A percentile compares a stretch with the other conserved stretches of the same genome.
Evolutionary conservation across 2,113 vertebrate species (phyloP).

Genomic region (Hymenochirus boettgeri): DNA sequence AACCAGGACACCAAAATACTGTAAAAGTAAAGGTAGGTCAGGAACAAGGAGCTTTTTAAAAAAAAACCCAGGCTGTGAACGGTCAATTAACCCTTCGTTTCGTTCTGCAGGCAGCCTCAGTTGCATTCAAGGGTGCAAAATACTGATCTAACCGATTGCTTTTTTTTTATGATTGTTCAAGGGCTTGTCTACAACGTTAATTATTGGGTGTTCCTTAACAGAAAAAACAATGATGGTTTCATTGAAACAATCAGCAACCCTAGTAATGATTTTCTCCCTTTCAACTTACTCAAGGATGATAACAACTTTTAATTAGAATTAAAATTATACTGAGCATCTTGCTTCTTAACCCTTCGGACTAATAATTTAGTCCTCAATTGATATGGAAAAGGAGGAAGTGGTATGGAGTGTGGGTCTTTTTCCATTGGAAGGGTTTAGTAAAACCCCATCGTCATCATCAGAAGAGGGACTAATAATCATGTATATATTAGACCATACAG

Average conservation of each 20-base stretch:
- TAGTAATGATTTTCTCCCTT: constrained; percentile 46
- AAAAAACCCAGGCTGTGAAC: constrained; percentile 65
- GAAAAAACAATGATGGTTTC: constrained; percentile 44
- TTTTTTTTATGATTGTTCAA: constrained; percentile 30
- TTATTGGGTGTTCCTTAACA: constrained; percentile 22
- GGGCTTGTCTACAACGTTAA: constrained; percentile 36
- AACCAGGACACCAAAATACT: too few relatives aligned
- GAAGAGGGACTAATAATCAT: too few relatives aligned
- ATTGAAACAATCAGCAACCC: constrained; percentile 49
- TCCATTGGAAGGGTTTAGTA: too few relatives aligned
- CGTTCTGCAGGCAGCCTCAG: too few relatives aligned
- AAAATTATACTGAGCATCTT: constrained; percentile 83
- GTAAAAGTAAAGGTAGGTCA: constrained; percentile 63
- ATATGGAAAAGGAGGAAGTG: too few relatives aligned
- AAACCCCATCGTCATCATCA: too few relatives aligned
- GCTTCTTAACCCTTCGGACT: constrained; percentile 62
- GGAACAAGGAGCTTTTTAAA: constrained; percentile 72
- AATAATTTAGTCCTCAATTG: constrained; percentile 76
- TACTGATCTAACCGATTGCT: constrained; percentile 23
- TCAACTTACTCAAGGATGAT: constrained; percentile 60
- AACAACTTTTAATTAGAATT: constrained; percentile 85
- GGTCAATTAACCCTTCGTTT: constrained; percentile 76
- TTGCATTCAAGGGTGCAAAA: constrained; percentile 32
- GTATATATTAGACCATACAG: too few relatives aligned
- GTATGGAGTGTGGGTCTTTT: too few relatives aligned